Conservation (phyloP, 2,113 vertebrate species). For the Diadophis punctatus region DNA sequence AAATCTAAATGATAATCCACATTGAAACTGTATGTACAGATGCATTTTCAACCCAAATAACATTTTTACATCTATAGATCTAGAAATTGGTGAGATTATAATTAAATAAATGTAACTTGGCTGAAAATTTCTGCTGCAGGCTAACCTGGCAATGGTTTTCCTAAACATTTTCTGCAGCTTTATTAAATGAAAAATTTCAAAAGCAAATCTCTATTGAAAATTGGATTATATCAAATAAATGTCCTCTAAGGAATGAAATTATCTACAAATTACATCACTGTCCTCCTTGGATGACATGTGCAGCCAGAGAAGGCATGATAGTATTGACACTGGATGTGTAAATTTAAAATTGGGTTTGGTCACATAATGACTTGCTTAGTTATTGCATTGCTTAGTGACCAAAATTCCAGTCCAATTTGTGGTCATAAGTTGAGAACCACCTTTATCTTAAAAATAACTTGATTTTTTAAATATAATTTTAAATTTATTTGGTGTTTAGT, state of each 20-base stretch:
- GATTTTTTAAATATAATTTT: background rate
- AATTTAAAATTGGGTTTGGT: too few relatives aligned
- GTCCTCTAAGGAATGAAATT: background rate
- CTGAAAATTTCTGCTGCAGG: background rate
- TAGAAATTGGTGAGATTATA: background rate
- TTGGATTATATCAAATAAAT: conserved; percentile 32
- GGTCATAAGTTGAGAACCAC: too few relatives aligned
- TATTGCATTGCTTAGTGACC: background rate
- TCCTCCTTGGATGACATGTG: too few relatives aligned
- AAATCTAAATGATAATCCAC: background rate
- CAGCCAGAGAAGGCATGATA: too few relatives aligned
- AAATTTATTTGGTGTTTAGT: background rate
- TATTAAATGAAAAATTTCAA: conserved; percentile 12
- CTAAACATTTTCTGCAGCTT: background rate
- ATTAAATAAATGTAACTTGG: background rate
- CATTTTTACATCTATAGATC: background rate
- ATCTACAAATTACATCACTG: too few relatives aligned
- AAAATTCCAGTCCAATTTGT: background rate
- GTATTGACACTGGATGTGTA: too few relatives aligned
- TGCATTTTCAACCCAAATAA: background rate
- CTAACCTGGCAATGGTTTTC: background rate
- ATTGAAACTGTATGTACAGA: background rate
- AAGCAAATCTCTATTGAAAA: conserved; percentile 7
- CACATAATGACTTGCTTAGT: too few relatives aligned
- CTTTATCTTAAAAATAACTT: background rate